phyloP scores from a whole-genome alignment of 35 echinoderm and acorn worm genomes.

The Anneissia japonica region DNA sequence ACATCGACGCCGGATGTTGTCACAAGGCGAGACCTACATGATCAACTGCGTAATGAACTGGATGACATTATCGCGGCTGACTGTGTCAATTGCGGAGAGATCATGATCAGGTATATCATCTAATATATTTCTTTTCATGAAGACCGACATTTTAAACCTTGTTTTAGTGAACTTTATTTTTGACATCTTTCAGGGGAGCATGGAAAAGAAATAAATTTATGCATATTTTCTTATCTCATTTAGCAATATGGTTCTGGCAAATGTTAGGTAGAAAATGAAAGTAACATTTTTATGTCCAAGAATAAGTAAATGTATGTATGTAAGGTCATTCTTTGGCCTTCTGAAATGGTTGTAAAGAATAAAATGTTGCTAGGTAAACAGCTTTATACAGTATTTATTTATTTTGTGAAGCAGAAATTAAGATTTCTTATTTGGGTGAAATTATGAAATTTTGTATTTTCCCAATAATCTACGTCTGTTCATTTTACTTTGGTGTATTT shows the following conservation, averaged over 20 bases:
- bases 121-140: neutral
- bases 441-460: too few species aligned
- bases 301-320: too few species aligned
- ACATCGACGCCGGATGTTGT: slow-evolving; percentile 34
- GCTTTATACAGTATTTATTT: too few species aligned
- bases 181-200: neutral
- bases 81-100: slow-evolving; percentile 92
- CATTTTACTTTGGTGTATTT: too few species aligned
- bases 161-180: neutral
- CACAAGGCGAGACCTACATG: slow-evolving; percentile 67
- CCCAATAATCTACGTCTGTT: too few species aligned
- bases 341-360: too few species aligned
- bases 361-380: too few species aligned
- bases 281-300: neutral
- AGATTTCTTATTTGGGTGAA: too few species aligned
- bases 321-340: too few species aligned
- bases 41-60: slow-evolving; percentile 62
- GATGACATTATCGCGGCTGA: slow-evolving; percentile 92
- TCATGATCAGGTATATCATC: slow-evolving; percentile 80
- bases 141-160: neutral
- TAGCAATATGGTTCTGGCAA: neutral
- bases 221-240: neutral
- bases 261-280: neutral
- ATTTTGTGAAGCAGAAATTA: too few species aligned
- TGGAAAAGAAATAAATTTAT: neutral